phyloP scores from a whole-genome alignment of 2,797 vertebrate genomes.

The Alauda arvensis region DNA sequence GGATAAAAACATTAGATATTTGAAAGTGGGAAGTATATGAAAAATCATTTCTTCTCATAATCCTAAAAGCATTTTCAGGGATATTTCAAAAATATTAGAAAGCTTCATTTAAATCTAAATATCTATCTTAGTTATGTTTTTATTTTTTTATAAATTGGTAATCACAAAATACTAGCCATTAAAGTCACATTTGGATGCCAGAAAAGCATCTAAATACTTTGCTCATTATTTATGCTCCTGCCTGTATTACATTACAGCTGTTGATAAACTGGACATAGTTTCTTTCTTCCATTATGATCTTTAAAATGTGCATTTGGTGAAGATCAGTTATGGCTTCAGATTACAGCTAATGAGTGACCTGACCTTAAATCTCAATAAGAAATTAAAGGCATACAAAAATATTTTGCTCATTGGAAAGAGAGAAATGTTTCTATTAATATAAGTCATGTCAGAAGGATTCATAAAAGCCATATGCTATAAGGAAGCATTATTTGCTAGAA shows the following conservation, averaged over 20 bases:
- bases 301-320: constrained; percentile 73
- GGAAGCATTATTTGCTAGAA: constrained; percentile 43
- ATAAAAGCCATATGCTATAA: constrained; percentile 59
- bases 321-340: constrained; percentile 80
- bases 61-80: constrained; percentile 74
- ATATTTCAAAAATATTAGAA: constrained; percentile 77
- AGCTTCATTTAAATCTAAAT: constrained; percentile 79
- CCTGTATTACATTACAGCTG: constrained; percentile 36
- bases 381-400: constrained; percentile 77
- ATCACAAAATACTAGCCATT: constrained; percentile 76
- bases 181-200: constrained; percentile 61
- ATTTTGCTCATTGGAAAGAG: constrained; percentile 69
- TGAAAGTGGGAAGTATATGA: constrained; percentile 67
- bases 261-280: constrained; percentile 19
- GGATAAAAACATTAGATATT: constrained; percentile 67
- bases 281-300: constrained; percentile 37
- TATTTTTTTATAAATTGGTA: constrained; percentile 69
- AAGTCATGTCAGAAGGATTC: constrained; percentile 58
- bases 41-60: constrained; percentile 73
- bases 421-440: constrained; percentile 59
- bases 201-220: constrained; percentile 54
- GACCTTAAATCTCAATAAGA: constrained; percentile 63
- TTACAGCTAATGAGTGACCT: constrained; percentile 61
- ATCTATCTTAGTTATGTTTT: constrained; percentile 65
- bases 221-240: constrained; percentile 54